These are phyloP conservation scores for Caenorhabditis sp. DNA, from an alignment of 2,888 invertebrate genomes.

Conservation along the genomic window DNA sequence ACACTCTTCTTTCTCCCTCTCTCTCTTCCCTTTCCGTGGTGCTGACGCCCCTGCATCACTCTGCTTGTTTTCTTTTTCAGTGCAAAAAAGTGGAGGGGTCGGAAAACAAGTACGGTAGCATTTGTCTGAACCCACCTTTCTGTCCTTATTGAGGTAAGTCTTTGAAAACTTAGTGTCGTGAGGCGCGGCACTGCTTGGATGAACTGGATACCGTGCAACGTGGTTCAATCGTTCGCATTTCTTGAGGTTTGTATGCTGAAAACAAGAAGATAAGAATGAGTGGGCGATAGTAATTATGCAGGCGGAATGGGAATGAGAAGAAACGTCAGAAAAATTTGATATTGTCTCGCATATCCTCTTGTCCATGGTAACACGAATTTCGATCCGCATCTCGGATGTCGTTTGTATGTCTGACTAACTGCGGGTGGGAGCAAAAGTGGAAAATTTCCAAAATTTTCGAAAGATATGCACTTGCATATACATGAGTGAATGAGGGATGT, in stretches of 20 bases:
- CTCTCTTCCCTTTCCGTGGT: conserved; percentile 3
- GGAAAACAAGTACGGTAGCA: conserved; percentile 21
- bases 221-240: conserved; percentile 79
- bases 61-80: not conserved
- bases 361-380: conserved; percentile 31
- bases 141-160: conserved; percentile 79
- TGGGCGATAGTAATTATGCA: not conserved
- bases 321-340: conserved; percentile 49
- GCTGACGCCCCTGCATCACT: not conserved
- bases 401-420: conserved; percentile 30
- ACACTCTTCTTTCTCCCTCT: too few relatives aligned
- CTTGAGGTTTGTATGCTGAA: conserved; percentile 79
- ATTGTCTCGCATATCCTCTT: conserved; percentile 25
- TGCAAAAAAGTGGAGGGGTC: not conserved
- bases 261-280: conserved; percentile 54
- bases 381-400: conserved; percentile 22
- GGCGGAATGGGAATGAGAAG: conserved; percentile 3
- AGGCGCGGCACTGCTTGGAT: conserved; percentile 76
- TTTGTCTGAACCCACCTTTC: conserved; percentile 74
- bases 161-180: conserved; percentile 79
- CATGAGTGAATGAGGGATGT: conserved; percentile 30
- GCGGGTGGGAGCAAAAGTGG: not conserved
- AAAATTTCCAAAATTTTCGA: conserved; percentile 1
- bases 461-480: conserved; percentile 41
- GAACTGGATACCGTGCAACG: conserved; percentile 77